A percentile compares a stretch with the other conserved stretches of the same genome.
Conservation (phyloP, 1,140 invertebrate species). For the Brachionus paranguensis region DNA sequence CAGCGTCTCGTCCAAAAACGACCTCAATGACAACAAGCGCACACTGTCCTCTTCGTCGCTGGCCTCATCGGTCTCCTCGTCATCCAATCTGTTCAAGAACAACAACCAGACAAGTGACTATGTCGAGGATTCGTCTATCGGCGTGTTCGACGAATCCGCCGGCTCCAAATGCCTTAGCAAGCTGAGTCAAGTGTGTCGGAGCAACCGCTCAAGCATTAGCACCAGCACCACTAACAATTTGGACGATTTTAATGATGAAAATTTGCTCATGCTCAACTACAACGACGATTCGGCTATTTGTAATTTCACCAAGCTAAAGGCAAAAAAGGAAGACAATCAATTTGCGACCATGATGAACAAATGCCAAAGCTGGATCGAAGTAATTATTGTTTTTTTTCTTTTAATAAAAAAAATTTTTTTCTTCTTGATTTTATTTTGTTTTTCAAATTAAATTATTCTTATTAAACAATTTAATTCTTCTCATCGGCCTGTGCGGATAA, state of each 20-base stretch:
- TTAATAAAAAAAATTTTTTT: too few relatives aligned
- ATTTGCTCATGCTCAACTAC: not conserved
- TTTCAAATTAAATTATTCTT: too few relatives aligned
- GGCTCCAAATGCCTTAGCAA: not conserved
- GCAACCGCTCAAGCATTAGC: not conserved
- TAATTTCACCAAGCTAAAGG: not conserved
- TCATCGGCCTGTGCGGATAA: too few relatives aligned
- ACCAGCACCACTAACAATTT: not conserved
- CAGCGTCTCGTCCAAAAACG: not conserved
- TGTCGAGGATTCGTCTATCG: not conserved
- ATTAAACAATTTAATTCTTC: too few relatives aligned
- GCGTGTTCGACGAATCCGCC: not conserved
- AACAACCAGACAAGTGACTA: not conserved
- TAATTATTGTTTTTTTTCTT: not conserved
- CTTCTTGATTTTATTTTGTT: too few relatives aligned
- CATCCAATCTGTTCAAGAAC: not conserved
- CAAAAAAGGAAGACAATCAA: not conserved
- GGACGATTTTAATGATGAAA: slow-evolving; percentile 12
- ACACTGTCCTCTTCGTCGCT: not conserved
- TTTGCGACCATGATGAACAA: not conserved
- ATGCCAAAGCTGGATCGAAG: slow-evolving; percentile 19
- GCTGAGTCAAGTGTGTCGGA: not conserved
- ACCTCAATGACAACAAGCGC: not conserved
- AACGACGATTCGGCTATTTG: not conserved
- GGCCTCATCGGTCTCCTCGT: not conserved